phyloP scores from a whole-genome alignment of 2,113 vertebrate species.

The Stigmatopora nigra region DNA sequence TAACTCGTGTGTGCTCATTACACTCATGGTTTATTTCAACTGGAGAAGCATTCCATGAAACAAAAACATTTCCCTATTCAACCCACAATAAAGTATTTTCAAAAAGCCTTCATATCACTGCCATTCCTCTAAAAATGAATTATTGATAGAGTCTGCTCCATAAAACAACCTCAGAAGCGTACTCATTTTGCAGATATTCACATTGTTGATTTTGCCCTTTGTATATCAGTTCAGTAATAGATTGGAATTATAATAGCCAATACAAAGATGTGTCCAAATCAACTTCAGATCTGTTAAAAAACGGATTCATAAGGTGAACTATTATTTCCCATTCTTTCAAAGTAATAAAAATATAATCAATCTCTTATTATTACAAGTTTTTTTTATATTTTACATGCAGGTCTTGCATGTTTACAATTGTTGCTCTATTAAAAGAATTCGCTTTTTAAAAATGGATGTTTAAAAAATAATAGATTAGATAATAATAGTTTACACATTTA shows the following conservation, averaged over 20 bases:
- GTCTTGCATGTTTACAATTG: too few species aligned
- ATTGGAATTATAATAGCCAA: background rate
- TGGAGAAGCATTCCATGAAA: background rate
- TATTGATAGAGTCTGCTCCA: slow-evolving; percentile 28
- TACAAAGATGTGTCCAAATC: background rate
- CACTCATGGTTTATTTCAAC: background rate
- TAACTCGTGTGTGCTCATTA: slow-evolving; percentile 5
- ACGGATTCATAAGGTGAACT: background rate
- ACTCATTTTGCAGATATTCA: slow-evolving; percentile 18
- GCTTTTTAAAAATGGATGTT: too few species aligned
- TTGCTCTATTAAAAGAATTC: too few species aligned
- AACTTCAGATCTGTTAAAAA: background rate
- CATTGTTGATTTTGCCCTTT: background rate
- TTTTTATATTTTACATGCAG: too few species aligned
- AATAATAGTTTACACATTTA: too few species aligned
- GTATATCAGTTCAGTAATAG: slow-evolving; percentile 8
- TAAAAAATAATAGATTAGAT: too few species aligned
- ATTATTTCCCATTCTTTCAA: too few species aligned
- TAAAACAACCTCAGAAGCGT: slow-evolving; percentile 11
- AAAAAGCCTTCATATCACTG: slow-evolving; percentile 2
- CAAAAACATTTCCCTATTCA: background rate
- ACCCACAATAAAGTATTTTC: slow-evolving; percentile 2
- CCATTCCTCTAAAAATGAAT: slow-evolving; percentile 39
- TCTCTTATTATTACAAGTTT: too few species aligned
- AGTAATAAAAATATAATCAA: too few species aligned